A percentile compares a stretch with the other conserved stretches of the same genome.
phyloP scores from a whole-genome alignment of 2,888 invertebrate genomes.

The Caenorhabditis doughertyi region DNA sequence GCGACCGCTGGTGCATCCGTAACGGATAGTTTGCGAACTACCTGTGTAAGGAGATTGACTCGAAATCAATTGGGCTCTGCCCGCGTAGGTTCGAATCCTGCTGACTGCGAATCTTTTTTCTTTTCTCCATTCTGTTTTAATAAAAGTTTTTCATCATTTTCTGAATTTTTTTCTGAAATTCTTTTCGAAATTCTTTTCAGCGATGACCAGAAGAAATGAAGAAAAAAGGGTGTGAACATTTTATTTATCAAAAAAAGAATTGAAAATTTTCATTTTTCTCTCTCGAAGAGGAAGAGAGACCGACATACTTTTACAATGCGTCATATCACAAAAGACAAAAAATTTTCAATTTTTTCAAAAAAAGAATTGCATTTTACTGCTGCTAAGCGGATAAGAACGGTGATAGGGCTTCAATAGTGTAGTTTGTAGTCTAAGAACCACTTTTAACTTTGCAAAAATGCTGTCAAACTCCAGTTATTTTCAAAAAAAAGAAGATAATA shows the following conservation, averaged over 20 bases:
- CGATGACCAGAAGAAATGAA: background rate
- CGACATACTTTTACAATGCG: constrained; percentile 16
- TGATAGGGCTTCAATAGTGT: too few relatives aligned
- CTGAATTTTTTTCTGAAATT: background rate
- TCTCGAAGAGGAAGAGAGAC: background rate
- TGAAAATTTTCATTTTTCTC: constrained; percentile 6
- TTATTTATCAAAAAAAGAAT: constrained; percentile 22
- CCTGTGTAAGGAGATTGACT: constrained; percentile 76
- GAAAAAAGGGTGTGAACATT: background rate
- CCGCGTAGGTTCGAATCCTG: constrained; percentile 76
- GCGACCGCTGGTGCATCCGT: too few relatives aligned
- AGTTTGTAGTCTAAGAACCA: too few relatives aligned
- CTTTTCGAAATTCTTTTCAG: background rate
- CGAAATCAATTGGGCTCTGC: constrained; percentile 76
- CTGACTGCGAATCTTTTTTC: constrained; percentile 47
- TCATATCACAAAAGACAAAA: constrained; percentile 1
- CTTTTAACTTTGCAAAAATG: background rate
- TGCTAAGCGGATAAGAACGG: too few relatives aligned
- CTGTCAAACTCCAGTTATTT: background rate
- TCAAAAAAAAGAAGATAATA: background rate
- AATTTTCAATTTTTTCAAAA: background rate
- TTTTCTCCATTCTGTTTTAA: background rate
- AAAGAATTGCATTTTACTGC: too few relatives aligned
- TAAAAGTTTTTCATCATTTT: background rate
- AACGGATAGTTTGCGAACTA: too few relatives aligned